Evolutionary conservation across 2,113 vertebrate genomes (phyloP).

Genomic region (Taurulus bubalis): DNA sequence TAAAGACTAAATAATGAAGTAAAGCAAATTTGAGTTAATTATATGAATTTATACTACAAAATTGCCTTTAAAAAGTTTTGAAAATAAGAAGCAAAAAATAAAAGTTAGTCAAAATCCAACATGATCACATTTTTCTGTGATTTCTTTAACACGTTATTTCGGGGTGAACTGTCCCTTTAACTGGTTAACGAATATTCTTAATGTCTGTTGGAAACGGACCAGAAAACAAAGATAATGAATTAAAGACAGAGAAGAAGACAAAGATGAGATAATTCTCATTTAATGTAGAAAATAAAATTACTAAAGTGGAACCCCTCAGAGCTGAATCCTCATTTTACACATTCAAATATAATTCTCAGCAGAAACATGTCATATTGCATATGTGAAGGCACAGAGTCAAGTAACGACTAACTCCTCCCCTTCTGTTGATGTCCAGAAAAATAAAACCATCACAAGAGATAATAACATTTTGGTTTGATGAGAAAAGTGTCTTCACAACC

Average conservation of each 20-base stretch:
- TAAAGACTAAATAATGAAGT: neutral
- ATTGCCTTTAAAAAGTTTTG: neutral
- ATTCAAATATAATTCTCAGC: conserved; percentile 4
- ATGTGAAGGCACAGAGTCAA: conserved; percentile 91
- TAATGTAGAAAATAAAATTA: conserved; percentile 96
- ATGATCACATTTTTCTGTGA: too few species aligned
- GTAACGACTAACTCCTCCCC: neutral
- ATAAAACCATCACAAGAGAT: neutral
- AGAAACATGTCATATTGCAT: conserved; percentile 76
- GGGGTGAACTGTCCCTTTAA: neutral
- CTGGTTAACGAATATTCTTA: too few species aligned
- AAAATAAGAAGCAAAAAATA: neutral
- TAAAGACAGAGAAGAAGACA: neutral
- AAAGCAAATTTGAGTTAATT: neutral
- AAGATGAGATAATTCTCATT: conserved; percentile 73
- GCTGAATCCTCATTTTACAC: conserved; percentile 83
- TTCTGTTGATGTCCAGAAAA: neutral
- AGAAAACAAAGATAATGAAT: neutral
- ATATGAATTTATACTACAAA: neutral
- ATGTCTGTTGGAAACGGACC: neutral
- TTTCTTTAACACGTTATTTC: too few species aligned
- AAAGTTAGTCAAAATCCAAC: neutral
- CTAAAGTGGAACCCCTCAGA: conserved; percentile 82
- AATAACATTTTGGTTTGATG: conserved; percentile 16
- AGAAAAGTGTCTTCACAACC: neutral